Base-by-base conservation (phyloP, 1,140 invertebrate genomes). In the Nasonia vitripennis region DNA sequence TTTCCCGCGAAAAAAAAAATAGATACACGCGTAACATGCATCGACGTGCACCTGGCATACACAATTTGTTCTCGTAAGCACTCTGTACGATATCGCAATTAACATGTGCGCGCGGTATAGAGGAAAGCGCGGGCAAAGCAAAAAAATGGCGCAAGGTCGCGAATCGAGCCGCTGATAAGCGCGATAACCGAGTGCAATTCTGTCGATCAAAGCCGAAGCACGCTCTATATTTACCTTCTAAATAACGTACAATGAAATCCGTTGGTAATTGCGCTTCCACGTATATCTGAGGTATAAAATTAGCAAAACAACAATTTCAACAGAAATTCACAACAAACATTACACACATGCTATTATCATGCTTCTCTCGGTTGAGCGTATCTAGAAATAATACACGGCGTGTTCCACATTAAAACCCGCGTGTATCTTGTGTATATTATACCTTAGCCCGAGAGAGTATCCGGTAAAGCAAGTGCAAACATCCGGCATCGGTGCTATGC, bases 131-230 rank as follows among this genome's bases (percentile, higher is more conserved):
- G 74, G 9, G 41, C 6, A 17, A 48, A 23, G 5, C 4, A 27
- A 51, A 37, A 70, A 41, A 41, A 11, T 81, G 73, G 80, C 11
- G 70, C 68, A 81, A 81, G 79, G 79, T 81, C 70, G 45, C 23
- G 41, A 79, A 17, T 10, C 10, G 45, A 27, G 27, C 27, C 27
- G 1, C 48, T 48, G 67, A 70, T 81, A 81, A 88, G 84, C 86
- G 68, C 82, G 85, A 86, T 51, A 86, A 81, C 51, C 45, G 73
- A 23, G n/a, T 71, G 34, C 34, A 45, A 7, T 37, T 37, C 14
- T 23, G 20, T 55, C 51, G 51, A 55, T 55, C 51, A 55, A 55
- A 17, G 51, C 17, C 41, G 41, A 7, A 9, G 41, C 10, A 2
- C 10, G 9, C 7, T 9, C 7, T 45, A 45, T 9, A 45, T 45